phyloP scores from a whole-genome alignment of 2,888 invertebrate genomes.

The Acrocera orbiculus region DNA sequence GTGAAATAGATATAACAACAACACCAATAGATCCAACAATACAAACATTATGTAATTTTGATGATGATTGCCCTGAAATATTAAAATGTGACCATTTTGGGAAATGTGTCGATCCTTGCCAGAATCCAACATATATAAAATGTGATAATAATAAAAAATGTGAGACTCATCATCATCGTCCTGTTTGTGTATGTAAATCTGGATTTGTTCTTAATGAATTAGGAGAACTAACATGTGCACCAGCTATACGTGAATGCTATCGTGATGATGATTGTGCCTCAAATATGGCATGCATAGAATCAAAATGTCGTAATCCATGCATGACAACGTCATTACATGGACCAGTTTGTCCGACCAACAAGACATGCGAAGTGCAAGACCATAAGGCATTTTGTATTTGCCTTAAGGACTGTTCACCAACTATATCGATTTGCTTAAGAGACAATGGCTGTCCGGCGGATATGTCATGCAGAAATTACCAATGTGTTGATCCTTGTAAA shows the following conservation, averaged over 20 bases:
- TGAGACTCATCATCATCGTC: conserved; percentile 67
- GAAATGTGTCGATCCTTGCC: conserved; percentile 67
- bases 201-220: conserved; percentile 75
- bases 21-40: conserved; percentile 37
- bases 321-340: conserved; percentile 37
- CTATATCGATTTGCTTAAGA: conserved; percentile 72
- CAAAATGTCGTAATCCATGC: conserved; percentile 77
- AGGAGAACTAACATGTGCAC: conserved; percentile 74
- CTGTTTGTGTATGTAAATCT: conserved; percentile 75
- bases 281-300: conserved; percentile 66
- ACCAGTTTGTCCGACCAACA: conserved; percentile 60
- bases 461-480: conserved; percentile 71
- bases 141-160: conserved; percentile 75
- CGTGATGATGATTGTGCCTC: conserved; percentile 70
- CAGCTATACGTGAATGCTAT: conserved; percentile 61
- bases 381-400: conserved; percentile 78
- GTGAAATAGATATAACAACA: conserved; percentile 43
- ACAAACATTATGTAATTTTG: conserved; percentile 41
- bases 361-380: conserved; percentile 73
- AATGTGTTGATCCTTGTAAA: conserved; percentile 80
- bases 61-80: conserved; percentile 55
- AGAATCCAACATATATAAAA: conserved; percentile 42
- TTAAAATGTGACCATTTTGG: conserved; percentile 55
- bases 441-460: conserved; percentile 75
- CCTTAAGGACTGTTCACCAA: conserved; percentile 69